Evolutionary conservation across 2,113 vertebrate genomes (phyloP).

Genomic region (Catharus bicknelli): DNA sequence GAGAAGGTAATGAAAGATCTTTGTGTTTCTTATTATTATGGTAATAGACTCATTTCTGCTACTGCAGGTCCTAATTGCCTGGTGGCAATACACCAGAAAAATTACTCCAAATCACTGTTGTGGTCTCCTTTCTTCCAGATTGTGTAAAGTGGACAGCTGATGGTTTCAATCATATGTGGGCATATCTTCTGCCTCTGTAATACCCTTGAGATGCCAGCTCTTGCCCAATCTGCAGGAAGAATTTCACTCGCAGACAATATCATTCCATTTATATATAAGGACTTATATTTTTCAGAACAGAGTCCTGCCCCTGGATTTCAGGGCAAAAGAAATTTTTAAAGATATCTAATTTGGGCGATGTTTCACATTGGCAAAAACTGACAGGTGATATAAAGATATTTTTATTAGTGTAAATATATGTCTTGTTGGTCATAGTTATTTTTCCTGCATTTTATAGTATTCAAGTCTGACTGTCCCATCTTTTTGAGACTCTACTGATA

Average conservation of each 20-base stretch:
- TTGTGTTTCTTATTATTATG: neutral
- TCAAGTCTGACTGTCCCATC: constrained; percentile 13
- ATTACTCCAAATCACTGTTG: neutral
- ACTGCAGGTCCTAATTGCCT: neutral
- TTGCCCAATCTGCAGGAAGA: neutral
- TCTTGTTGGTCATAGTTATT: constrained; percentile 32
- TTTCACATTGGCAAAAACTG: neutral
- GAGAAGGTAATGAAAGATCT: neutral
- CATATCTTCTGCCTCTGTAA: no score
- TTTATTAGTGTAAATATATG: neutral
- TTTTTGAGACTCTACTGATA: constrained; percentile 44
- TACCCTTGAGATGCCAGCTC: no score
- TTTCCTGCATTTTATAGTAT: constrained; percentile 52
- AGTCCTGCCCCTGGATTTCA: neutral
- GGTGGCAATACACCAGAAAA: neutral
- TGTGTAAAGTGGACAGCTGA: neutral
- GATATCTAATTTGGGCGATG: neutral
- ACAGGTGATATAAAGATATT: neutral
- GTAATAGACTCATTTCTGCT: neutral
- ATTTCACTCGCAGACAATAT: neutral
- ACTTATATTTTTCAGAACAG: neutral
- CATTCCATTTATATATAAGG: neutral
- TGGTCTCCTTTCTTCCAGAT: neutral
- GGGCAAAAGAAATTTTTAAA: neutral
- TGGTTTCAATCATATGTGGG: neutral